Base-by-base conservation (phyloP, 2,797 vertebrate species). In the Ibycter americanus region DNA sequence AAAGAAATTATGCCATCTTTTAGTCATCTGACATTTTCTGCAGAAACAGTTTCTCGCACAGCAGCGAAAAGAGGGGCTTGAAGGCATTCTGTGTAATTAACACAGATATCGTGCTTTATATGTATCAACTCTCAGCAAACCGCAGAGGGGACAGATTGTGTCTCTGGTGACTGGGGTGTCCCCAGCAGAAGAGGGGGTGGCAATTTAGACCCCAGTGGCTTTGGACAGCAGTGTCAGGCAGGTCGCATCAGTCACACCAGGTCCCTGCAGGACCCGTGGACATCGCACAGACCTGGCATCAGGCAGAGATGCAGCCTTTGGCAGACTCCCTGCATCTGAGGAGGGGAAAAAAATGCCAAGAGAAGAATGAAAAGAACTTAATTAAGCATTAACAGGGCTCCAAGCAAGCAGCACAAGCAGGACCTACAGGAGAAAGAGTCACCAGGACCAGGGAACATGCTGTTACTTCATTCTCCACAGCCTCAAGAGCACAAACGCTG, bases 81-180 rank as follows among this genome's bases (percentile, higher is more conserved):
- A 56, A 95, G 91, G 88, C 32, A 31, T 87, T 44, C 40, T 19
- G 13, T 38, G 51, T 92, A 93, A 97, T 96, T 93, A 97, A 96
- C 96, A 94, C 95, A 94, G 95, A 92, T 83, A 87, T 17, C 40
- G 23, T 40, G 68, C 83, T 89, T 94, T 72, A 54, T 8, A n/a
- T 15, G 2, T 51, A 95, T 93, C 54, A 85, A 95, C 96, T 91
- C 71, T 11, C 54, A 87, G 91, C 8, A 62, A 63, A 89, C 19
- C 56, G 71, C 65, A 11, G 61, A 51, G 86, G 86, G 92, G 52
- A 79, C 85, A 85, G 84, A 26, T 14, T 25, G 44, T 11, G 70
- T 85, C 95, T 89, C 95, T 11, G 32, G 95, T 78, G 93, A 84
- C 38, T 8, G 40, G 46, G 77, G 63, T 32, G 82, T 93, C 81